Conservation (phyloP, 1,140 invertebrate genomes). For the Zaprionus ghesquierei region DNA sequence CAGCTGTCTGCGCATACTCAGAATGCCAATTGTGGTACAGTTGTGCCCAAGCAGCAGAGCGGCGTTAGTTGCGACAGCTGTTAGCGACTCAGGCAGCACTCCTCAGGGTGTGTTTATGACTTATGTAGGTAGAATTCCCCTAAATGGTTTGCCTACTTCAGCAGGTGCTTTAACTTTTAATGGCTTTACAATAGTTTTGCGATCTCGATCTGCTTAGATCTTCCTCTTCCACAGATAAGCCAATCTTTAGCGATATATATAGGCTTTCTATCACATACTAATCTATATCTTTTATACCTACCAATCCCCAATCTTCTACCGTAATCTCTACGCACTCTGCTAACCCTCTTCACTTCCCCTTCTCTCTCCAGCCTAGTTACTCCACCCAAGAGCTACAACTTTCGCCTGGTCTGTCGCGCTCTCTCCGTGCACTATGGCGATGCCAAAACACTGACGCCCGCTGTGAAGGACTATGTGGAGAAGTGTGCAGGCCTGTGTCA, state of each 20-base stretch:
- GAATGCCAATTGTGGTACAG: constrained; percentile 72
- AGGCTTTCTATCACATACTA: too few species aligned
- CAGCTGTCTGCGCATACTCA: constrained; percentile 53
- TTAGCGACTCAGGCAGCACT: neutral
- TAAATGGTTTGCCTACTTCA: neutral
- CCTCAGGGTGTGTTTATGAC: too few species aligned
- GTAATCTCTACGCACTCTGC: too few species aligned
- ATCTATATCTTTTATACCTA: too few species aligned
- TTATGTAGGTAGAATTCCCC: constrained; percentile 7
- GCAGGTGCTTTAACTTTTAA: neutral
- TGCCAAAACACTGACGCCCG: constrained; percentile 73
- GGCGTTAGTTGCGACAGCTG: constrained; percentile 23
- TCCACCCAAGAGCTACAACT: constrained; percentile 39
- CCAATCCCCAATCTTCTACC: too few species aligned
- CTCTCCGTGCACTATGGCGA: constrained; percentile 70
- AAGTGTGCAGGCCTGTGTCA: constrained; percentile 88
- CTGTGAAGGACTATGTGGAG: constrained; percentile 86
- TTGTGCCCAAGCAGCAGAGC: constrained; percentile 49
- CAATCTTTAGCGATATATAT: too few species aligned
- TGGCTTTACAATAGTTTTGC: too few species aligned
- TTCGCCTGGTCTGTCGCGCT: constrained; percentile 56
- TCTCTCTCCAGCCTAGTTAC: constrained; percentile 23
- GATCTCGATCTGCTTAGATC: too few species aligned
- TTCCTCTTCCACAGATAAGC: too few species aligned
- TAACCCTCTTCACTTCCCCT: neutral